phyloP scores from a whole-genome alignment of 2,797 vertebrate genomes.

The Tinamus major region DNA sequence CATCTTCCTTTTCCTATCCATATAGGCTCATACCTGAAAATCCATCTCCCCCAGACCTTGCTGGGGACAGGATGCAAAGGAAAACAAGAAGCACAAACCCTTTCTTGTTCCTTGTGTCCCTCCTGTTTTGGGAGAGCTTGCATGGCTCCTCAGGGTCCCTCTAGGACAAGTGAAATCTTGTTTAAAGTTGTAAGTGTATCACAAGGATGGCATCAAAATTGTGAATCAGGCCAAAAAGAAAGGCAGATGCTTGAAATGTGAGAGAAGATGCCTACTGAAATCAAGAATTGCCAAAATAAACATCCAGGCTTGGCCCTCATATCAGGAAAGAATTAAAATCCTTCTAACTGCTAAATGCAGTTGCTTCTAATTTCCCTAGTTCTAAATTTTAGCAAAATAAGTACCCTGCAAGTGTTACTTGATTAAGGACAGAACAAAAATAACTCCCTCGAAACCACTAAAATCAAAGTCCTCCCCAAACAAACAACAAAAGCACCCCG shows the following conservation, averaged over 20 bases:
- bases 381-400: constrained; percentile 50
- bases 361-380: constrained; percentile 45
- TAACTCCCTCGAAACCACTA: constrained; percentile 34
- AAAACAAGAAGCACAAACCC: background rate
- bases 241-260: background rate
- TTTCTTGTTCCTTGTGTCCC: background rate
- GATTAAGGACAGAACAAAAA: constrained; percentile 40
- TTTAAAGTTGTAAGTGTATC: background rate
- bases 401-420: constrained; percentile 12
- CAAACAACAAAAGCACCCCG: background rate
- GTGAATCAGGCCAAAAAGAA: background rate
- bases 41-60: background rate
- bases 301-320: background rate
- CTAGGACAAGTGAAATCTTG: background rate
- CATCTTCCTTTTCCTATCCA: background rate
- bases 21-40: background rate
- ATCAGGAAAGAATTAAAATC: constrained; percentile 47
- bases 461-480: background rate
- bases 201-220: rapidly evolving
- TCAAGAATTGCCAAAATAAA: constrained; percentile 23
- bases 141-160: background rate
- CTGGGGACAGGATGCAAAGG: background rate
- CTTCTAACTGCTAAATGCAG: constrained; percentile 41
- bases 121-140: background rate
- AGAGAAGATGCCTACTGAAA: background rate